Conservation (phyloP, 1,140 invertebrate species). For the Bombus vancouverensis region DNA sequence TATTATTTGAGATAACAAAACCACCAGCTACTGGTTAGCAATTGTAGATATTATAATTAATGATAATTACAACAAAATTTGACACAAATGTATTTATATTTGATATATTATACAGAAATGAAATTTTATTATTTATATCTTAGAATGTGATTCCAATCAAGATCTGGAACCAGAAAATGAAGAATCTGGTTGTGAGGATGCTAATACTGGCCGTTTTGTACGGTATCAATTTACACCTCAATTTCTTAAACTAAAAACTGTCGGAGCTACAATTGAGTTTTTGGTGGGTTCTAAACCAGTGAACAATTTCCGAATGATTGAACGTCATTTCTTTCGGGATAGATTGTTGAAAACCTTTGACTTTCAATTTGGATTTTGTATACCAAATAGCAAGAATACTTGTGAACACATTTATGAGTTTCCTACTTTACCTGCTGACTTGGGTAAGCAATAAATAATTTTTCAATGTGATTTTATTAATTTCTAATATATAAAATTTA, state of each 20-base stretch:
- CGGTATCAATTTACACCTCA: slow-evolving; percentile 98
- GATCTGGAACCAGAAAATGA: slow-evolving; percentile 82
- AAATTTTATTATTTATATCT: slow-evolving; percentile 30
- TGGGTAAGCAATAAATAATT: slow-evolving; percentile 87
- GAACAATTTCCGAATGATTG: slow-evolving; percentile 99
- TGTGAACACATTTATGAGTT: slow-evolving; percentile 99
- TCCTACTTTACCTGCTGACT: slow-evolving; percentile 91
- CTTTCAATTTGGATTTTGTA: slow-evolving; percentile 99
- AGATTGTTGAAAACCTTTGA: slow-evolving; percentile 98
- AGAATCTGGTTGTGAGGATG: slow-evolving; percentile 88
- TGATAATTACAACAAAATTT: not conserved
- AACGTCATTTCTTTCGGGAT: slow-evolving; percentile 97
- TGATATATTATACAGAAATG: not conserved
- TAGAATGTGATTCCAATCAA: slow-evolving; percentile 75
- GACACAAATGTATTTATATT: not conserved
- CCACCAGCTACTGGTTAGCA: slow-evolving; percentile 85
- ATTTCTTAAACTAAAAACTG: slow-evolving; percentile 97
- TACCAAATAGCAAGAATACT: slow-evolving; percentile 98
- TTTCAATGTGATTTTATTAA: not conserved
- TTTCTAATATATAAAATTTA: slow-evolving; percentile 59
- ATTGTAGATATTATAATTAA: not conserved
- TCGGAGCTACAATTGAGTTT: slow-evolving; percentile 98
- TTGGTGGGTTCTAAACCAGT: slow-evolving; percentile 95
- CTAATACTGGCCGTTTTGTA: slow-evolving; percentile 97
- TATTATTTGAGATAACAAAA: slow-evolving; percentile 99